phyloP scores from a whole-genome alignment of 1,140 invertebrate species.

The Plutomurus gul region DNA sequence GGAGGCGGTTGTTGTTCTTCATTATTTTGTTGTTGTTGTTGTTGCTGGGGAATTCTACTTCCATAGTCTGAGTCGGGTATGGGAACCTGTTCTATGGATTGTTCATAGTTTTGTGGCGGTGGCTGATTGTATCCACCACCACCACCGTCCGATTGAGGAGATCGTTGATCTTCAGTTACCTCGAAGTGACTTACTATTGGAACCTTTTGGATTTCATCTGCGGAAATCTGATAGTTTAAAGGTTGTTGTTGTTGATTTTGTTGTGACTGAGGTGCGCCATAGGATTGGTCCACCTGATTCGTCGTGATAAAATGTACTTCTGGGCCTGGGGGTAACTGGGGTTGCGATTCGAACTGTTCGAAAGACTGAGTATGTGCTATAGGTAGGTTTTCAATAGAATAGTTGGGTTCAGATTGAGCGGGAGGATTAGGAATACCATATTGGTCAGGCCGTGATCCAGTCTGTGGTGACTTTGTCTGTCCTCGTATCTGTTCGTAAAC shows the following conservation, averaged over 20 bases:
- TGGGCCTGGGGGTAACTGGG: background rate
- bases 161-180: background rate
- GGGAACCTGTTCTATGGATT: background rate
- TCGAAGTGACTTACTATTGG: background rate
- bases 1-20: background rate
- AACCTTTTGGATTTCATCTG: background rate
- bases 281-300: conserved; percentile 8
- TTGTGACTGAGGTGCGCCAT: too few relatives aligned
- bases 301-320: background rate
- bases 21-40: background rate
- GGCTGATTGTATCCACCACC: background rate
- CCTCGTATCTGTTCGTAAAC: conserved; percentile 43
- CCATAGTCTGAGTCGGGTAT: background rate
- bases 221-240: background rate
- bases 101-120: background rate
- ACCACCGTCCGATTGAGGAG: background rate
- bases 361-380: conserved; percentile 38
- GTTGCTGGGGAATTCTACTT: background rate
- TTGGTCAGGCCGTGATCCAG: conserved; percentile 28
- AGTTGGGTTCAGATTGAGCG: background rate
- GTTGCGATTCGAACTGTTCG: conserved; percentile 31
- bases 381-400: background rate
- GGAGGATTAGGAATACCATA: conserved; percentile 30
- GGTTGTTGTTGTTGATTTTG: background rate
- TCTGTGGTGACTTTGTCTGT: conserved; percentile 34